Evolutionary conservation across 2,888 invertebrate genomes (phyloP), one percentile per base, ranked within the genome.

Genomic region (Tachina grossa): DNA sequence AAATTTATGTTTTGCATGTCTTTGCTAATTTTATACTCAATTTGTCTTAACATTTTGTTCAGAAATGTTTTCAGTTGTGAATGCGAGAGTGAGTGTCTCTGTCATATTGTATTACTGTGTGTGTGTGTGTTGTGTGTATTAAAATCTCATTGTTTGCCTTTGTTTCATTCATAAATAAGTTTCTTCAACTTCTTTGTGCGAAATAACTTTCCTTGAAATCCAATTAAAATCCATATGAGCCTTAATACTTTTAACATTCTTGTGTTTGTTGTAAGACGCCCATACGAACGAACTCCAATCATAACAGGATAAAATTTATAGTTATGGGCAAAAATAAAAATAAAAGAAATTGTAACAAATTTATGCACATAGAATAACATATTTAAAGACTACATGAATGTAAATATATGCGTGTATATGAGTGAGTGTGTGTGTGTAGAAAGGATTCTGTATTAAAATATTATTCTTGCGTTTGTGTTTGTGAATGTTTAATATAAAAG

Each of bases 201-300:
- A 78, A 85, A 82, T 79, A 75, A 79, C 72, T 66, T 76, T 76
- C 39, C 83, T 49, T 72, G 61, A 79, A 85, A 85, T 85, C 85
- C 83, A 85, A 83, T 85, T 85, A 85, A 85, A 85, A 83, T 83
- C 71, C 79, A 39, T 79, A 61, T 55, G 43, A 83, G 83, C 69
- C 76, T 65, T 82, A 55, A 53, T 83, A 63, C 75, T 77, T 59
- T 71, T 57, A 78, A 47, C 53, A 66, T 78, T 59, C 39, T 72
- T 72, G 11, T 76, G 59, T 19, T 31, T 65, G 1, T 31, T 49
- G 47, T 39, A 69, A 49, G 43, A 69, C 57, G 72, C 59, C 59
- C 59, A 57, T 14, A 69, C 39, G 41, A n/a, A 71, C 22, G 65
- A 53, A 77, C 77, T 78, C 53, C 51, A 75, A 83, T 76, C 75